Conservation (phyloP, 23 tunicate genomes). For the Clavelina lepadiformis region DNA sequence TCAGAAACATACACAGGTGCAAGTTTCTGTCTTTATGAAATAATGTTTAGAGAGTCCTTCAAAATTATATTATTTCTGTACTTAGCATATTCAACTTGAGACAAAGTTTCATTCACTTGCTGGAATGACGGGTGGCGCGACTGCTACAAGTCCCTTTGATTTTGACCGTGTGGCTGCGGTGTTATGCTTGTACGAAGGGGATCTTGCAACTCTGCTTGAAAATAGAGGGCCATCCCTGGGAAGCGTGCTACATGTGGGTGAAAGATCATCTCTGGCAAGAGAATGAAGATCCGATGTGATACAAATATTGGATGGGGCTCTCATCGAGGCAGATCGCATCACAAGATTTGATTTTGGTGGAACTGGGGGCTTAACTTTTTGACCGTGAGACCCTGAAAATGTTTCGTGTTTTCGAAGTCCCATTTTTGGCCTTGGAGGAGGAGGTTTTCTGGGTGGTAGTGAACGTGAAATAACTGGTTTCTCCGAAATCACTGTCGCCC, state of each 20-base stretch:
- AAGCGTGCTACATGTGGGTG: neutral
- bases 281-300: neutral
- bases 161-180: neutral
- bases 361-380: constrained; percentile 19
- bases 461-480: neutral
- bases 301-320: neutral
- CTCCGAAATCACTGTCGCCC: neutral
- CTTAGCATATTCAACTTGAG: too few species aligned
- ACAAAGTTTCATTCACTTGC: neutral
- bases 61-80: too few species aligned
- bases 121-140: neutral
- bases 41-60: too few species aligned
- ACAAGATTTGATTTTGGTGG: constrained; percentile 18
- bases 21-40: too few species aligned
- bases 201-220: neutral
- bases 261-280: neutral
- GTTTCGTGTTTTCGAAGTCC: constrained; percentile 12
- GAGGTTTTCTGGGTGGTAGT: constrained; percentile 2
- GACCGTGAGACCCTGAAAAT: constrained; percentile 7
- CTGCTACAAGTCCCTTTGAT: neutral
- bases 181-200: neutral
- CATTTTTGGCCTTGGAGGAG: constrained; percentile 3
- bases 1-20: too few species aligned
- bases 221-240: neutral
- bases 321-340: constrained; percentile 14